Conservation (phyloP, 1,140 invertebrate genomes). For the Tetragnatha versicolor region DNA sequence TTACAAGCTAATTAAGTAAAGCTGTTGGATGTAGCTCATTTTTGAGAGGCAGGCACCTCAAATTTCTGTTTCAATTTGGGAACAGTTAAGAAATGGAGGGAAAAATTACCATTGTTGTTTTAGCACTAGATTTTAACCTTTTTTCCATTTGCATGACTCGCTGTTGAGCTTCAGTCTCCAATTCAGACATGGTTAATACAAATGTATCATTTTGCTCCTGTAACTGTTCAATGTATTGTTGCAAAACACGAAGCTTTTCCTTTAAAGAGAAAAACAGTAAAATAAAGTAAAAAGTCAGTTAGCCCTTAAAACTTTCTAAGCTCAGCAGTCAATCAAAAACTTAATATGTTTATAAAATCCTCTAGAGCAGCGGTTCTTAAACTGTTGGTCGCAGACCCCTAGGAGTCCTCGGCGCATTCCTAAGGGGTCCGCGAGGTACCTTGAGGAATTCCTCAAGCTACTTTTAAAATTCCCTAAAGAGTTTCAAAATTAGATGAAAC, state of each 20-base stretch:
- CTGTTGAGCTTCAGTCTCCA: conserved; percentile 48
- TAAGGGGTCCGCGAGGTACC: too few relatives aligned
- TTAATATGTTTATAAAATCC: background rate
- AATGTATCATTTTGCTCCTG: conserved; percentile 53
- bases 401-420: too few relatives aligned
- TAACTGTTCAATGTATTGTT: conserved; percentile 21
- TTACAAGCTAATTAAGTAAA: too few relatives aligned
- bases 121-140: conserved; percentile 46
- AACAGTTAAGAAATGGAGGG: background rate
- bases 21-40: too few relatives aligned
- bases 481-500: too few relatives aligned
- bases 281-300: background rate
- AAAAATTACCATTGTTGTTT: conserved; percentile 49
- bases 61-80: background rate
- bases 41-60: background rate
- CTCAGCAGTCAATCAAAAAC: background rate
- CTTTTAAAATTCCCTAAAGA: background rate
- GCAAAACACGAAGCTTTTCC: conserved; percentile 41
- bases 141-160: conserved; percentile 53
- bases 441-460: background rate
- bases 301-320: background rate
- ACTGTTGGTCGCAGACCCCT: too few relatives aligned
- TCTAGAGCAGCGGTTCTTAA: too few relatives aligned
- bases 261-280: conserved; percentile 2
- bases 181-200: conserved; percentile 29